Evolutionary conservation across 2,113 vertebrate genomes (phyloP).

Genomic region (Urocolius indicus): DNA sequence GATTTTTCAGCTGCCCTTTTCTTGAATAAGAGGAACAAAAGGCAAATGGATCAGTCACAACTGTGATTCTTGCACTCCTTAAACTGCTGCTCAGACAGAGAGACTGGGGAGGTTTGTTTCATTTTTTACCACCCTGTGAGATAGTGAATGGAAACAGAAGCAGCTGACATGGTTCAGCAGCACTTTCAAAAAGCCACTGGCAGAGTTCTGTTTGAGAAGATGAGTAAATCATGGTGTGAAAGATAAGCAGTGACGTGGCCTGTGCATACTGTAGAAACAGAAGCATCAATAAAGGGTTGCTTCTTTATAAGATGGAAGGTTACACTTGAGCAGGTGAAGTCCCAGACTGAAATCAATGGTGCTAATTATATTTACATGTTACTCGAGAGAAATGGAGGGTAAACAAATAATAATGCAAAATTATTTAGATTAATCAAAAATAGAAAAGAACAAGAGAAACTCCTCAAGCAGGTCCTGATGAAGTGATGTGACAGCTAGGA

Average conservation of each 20-base stretch:
- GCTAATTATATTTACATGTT: not conserved
- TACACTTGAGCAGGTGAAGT: not conserved
- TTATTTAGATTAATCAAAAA: not conserved
- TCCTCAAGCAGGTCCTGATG: not conserved
- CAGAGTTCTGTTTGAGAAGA: not conserved
- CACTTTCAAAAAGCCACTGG: not conserved
- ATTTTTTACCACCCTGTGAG: not conserved
- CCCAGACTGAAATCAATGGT: not conserved
- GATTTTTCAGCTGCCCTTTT: constrained; percentile 1
- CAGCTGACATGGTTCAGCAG: not conserved
- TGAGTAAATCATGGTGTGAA: not conserved
- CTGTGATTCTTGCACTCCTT: not conserved
- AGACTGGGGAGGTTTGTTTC: fast-evolving
- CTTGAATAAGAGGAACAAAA: constrained; percentile 8
- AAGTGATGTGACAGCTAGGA: not conserved
- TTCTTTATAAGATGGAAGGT: not conserved
- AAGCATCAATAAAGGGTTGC: not conserved
- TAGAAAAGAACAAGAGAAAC: not conserved
- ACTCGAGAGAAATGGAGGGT: not conserved
- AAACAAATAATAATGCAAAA: not conserved
- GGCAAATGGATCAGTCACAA: not conserved
- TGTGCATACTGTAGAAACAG: not conserved
- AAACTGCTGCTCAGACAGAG: not conserved
- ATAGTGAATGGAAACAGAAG: not conserved
- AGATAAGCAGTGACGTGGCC: not conserved